Evolutionary conservation across 2,797 vertebrate species (phyloP), one percentile per base, ranked within the genome.

Genomic region (Gymnopithys bicolor): DNA sequence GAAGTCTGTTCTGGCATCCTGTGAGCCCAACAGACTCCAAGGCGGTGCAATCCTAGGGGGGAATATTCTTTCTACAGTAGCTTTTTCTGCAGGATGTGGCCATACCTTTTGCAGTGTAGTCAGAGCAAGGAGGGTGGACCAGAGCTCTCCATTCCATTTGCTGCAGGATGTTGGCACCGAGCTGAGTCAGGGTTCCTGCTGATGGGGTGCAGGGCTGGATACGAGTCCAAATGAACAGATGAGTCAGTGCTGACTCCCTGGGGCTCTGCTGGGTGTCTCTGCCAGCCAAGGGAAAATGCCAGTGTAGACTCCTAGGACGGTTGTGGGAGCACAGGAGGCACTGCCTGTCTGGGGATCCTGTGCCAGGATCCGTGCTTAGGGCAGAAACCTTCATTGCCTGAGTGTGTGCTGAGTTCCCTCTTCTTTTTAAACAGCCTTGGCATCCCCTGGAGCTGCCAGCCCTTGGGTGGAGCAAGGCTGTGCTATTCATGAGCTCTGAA

Each of bases 401-500:
- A 86, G 56, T 5, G 41, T n/a, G 15, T 88, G 58, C 58, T 0
- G 11, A 74, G 62, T 35, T 77, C 32, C 23, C 13, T 78, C 58
- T 90, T 93, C 77, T 84, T 95, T 95, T 95, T 86, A 86, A 93
- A 43, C 43, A 89, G 58, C 62, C 24, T 67, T 84, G 77, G 62
- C 41, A 68, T 41, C 28, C 19, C 25, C 60, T 1, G 7, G 87
- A 15, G 45, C 75, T 91, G 84, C 79, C 90, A 63, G 84, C 68
- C 68, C 59, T 60, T 0, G 8, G 15, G 37, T 77, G 45, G 71
- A 90, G 80, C 30, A 25, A 64, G 76, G 70, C 53, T 58, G 39
- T 88, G 58, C 80, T 86, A 51, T 93, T 92, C 28, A 2, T 9
- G 46, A 70, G 66, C 88, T 81, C 58, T 58, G 16, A 84, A 88